Percentiles rank a stretch among this genome's conserved stretches.
These are phyloP conservation scores for Clarias laeviceps DNA, from an alignment of 2,797 vertebrate genomes.

Conservation along the genomic window DNA sequence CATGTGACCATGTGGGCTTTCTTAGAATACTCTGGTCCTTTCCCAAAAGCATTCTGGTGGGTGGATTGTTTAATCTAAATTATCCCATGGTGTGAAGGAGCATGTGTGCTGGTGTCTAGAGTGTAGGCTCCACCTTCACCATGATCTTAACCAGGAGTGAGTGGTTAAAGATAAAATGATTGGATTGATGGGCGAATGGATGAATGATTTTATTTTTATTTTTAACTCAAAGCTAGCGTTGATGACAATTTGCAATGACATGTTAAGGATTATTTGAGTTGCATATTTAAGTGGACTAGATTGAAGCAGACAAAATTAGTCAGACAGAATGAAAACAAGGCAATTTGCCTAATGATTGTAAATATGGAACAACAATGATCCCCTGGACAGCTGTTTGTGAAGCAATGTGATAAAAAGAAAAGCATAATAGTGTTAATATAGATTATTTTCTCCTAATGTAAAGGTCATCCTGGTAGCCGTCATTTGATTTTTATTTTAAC, in stretches of 20 bases:
- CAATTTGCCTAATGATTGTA: constrained; percentile 16
- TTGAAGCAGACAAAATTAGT: neutral
- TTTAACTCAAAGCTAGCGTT: neutral
- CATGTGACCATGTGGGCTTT: neutral
- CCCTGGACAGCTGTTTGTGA: constrained; percentile 5
- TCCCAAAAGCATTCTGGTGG: neutral
- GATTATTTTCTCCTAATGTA: constrained; percentile 14
- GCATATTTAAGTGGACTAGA: neutral
- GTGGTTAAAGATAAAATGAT: neutral
- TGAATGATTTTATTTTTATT: neutral
- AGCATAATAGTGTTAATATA: neutral
- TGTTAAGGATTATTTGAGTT: neutral
- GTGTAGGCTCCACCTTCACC: neutral
- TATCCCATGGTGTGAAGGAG: neutral
- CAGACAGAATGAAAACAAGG: constrained; percentile 3
- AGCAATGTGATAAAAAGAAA: neutral
- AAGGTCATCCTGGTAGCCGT: constrained; percentile 5
- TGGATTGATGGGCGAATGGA: neutral
- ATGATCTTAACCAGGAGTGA: neutral
- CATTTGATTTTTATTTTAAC: constrained; percentile 1
- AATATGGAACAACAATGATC: neutral
- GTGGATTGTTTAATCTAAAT: neutral
- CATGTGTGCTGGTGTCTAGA: neutral
- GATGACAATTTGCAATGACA: neutral
- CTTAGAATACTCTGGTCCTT: neutral